Evolutionary conservation across 53 echinoderm and acorn worm species (phyloP).

Genomic region (Apostichopus leukothele): DNA sequence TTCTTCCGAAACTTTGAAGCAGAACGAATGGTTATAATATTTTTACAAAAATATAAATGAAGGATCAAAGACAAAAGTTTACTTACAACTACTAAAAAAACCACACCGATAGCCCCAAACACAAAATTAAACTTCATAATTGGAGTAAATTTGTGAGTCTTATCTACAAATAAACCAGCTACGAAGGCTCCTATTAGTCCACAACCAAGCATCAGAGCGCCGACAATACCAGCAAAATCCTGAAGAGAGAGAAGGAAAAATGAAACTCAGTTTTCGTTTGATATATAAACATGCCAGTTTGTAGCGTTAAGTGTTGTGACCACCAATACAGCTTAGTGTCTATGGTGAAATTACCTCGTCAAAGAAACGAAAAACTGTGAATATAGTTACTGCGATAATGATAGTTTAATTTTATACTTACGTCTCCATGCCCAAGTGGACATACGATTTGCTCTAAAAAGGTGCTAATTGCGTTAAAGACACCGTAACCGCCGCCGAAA

Average conservation of each 20-base stretch:
- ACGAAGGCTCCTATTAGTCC: conserved; percentile 74
- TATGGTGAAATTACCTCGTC: no score
- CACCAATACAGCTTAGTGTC: no score
- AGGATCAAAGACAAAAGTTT: background rate
- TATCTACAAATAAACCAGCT: conserved; percentile 73
- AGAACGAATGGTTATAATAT: no score
- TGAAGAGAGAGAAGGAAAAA: conserved; percentile 5
- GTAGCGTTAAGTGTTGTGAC: no score
- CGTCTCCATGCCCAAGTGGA: conserved; percentile 80
- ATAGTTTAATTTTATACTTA: conserved; percentile 42
- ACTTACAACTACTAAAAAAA: conserved; percentile 74
- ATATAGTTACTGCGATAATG: no score
- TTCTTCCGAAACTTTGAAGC: no score
- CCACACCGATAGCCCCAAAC: conserved; percentile 41
- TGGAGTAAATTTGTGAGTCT: conserved; percentile 73
- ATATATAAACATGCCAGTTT: no score
- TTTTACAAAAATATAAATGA: no score
- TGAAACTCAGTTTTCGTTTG: no score
- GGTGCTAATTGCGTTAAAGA: conserved; percentile 84
- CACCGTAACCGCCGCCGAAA: conserved; percentile 79
- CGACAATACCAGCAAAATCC: conserved; percentile 83
- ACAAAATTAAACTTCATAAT: conserved; percentile 65
- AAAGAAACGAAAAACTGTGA: no score
- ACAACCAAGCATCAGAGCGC: conserved; percentile 79
- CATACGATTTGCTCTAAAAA: conserved; percentile 89